Conservation (phyloP, 2,113 vertebrate genomes). For the Leuciscus idus region DNA sequence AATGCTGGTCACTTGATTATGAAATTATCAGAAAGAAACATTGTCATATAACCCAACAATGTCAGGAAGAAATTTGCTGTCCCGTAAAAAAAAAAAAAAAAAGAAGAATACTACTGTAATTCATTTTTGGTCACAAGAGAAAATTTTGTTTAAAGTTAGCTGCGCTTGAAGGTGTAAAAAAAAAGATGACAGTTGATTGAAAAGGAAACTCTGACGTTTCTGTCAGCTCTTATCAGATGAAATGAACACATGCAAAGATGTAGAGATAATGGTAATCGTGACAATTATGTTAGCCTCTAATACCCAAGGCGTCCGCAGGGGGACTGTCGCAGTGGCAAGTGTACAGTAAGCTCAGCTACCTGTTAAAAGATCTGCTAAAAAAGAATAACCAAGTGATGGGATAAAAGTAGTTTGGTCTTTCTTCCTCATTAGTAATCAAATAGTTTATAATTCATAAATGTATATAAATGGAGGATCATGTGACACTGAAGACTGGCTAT, state of each 20-base stretch:
- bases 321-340: background rate
- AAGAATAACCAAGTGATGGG: background rate
- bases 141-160: background rate
- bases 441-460: too few species aligned
- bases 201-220: background rate
- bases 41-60: background rate
- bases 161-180: background rate
- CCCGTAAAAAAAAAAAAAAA: background rate
- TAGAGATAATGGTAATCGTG: background rate
- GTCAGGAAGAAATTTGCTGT: background rate
- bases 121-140: background rate
- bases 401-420: background rate
- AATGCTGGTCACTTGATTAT: background rate
- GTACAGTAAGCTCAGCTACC: slow-evolving; percentile 30
- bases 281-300: background rate
- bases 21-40: background rate
- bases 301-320: background rate
- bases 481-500: background rate
- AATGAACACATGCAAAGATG: background rate
- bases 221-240: background rate
- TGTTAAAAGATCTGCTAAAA: background rate
- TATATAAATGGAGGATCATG: too few species aligned
- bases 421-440: background rate
- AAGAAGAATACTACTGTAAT: background rate
- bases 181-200: background rate